Percentiles rank a stretch among this genome's conserved stretches.
Conservation (phyloP, 2,113 vertebrate genomes). For the Paramormyrops kingsleyae region DNA sequence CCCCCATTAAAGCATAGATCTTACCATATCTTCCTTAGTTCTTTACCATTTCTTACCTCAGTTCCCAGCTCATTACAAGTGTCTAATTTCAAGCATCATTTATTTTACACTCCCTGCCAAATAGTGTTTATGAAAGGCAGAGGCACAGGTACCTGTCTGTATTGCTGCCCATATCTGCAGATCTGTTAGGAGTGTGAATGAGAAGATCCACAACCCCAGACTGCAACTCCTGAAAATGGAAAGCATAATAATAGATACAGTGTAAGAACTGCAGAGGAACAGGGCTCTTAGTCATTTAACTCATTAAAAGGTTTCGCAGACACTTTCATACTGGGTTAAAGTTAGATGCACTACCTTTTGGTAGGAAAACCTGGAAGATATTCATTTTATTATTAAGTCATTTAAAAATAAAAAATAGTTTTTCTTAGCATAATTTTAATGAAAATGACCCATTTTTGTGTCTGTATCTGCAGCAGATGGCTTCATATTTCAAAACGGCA, state of each 20-base stretch:
- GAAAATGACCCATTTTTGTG: neutral
- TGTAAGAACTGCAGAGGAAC: neutral
- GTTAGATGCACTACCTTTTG: neutral
- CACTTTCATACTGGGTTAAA: neutral
- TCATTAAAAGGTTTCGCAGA: neutral
- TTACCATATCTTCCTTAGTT: neutral
- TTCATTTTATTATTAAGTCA: neutral
- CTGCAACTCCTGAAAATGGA: slow-evolving; percentile 60
- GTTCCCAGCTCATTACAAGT: neutral
- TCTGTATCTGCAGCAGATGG: neutral
- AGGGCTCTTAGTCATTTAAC: neutral
- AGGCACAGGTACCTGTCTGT: slow-evolving; percentile 63
- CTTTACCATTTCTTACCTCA: neutral
- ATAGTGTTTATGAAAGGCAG: neutral
- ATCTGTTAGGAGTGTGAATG: slow-evolving; percentile 67
- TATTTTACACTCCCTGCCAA: neutral
- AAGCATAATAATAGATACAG: neutral
- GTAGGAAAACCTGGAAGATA: neutral
- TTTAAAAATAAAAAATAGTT: neutral
- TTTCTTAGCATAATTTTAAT: neutral
- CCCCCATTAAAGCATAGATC: neutral
- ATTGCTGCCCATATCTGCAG: slow-evolving; percentile 68
- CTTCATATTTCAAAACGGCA: neutral
- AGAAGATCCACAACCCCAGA: slow-evolving; percentile 67
- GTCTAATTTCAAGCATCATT: neutral